A percentile compares a stretch with the other conserved stretches of the same genome.
phyloP scores from a whole-genome alignment of 2,888 invertebrate genomes.

The Notodonta ziczac region DNA sequence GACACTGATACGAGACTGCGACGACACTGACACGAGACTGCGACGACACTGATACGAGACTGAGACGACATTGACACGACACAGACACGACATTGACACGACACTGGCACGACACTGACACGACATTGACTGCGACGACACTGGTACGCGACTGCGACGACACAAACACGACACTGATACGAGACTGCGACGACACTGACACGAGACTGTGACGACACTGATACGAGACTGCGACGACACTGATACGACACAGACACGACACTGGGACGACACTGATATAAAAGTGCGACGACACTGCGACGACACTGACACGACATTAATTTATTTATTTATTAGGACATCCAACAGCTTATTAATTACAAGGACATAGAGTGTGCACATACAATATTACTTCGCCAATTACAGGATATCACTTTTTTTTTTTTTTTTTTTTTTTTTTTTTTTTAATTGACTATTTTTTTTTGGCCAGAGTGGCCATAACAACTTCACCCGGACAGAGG shows the following conservation, averaged over 20 bases:
- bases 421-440: too few relatives aligned
- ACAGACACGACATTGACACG: slow-evolving; percentile 61
- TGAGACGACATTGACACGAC: not conserved
- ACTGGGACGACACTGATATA: not conserved
- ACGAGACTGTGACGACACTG: slow-evolving; percentile 11
- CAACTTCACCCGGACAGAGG: too few relatives aligned
- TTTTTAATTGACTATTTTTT: too few relatives aligned
- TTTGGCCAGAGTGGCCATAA: too few relatives aligned
- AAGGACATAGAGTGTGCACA: too few relatives aligned
- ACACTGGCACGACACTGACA: slow-evolving; percentile 47
- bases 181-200: not conserved
- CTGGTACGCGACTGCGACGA: not conserved
- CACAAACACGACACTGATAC: not conserved
- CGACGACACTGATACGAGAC: not conserved
- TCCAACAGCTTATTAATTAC: too few relatives aligned
- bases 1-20: slow-evolving; percentile 47
- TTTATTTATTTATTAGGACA: too few relatives aligned
- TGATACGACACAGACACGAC: not conserved
- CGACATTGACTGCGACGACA: not conserved
- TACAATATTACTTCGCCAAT: too few relatives aligned
- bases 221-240: slow-evolving; percentile 30
- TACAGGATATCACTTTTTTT: too few relatives aligned
- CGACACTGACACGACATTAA: not conserved
- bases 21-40: not conserved
- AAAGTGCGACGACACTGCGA: not conserved